Evolutionary conservation across 2,888 invertebrate species (phyloP), one percentile per base, ranked within the genome.

Genomic region (Lasioglossum leucozonium): DNA sequence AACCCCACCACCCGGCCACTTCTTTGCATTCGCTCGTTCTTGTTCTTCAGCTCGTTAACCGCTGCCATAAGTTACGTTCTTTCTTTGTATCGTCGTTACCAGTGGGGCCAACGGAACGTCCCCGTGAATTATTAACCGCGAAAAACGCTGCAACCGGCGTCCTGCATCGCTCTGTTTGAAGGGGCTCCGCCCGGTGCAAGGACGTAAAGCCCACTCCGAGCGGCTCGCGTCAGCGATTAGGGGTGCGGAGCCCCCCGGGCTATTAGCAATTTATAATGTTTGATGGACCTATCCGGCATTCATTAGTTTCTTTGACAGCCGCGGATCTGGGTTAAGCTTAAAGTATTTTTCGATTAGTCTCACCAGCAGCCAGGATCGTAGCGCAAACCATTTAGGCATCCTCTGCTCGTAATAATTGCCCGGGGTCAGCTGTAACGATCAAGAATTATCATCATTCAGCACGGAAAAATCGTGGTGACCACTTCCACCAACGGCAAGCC

Each of bases 1-100:
- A 78, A 26, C 69, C 77, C 80, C 80, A n/a, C 16, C 16, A 11
- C 26, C 22, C 18, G 3, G n/a, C 30, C 13, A 34, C 65, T 51
- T 72, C 58, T 78, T 79, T 72, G 55, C 67, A 65, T 79, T 78
- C 82, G 71, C 77, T 72, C 42, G 47, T 85, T 77, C 82, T 79
- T 81, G 79, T 77, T 80, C 81, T 72, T 79, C 81, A 77, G 78
- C 87, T 89, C 87, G 89, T 87, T 89, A 89, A 89, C 89, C 81
- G 74, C 75, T 37, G 55, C 79, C 85, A 71, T 79, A 65, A 86
- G 85, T 85, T 81, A 77, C 72, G n/a, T 62, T 62, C 65, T 72
- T 84, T 84, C 80, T 81, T 84, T 78, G 79, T 79, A 79, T 78
- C 75, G 77, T 58, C 62, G 51, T 40, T 55, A 77, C 65, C 40